phyloP scores from a whole-genome alignment of 2,888 invertebrate species.

The Sphaerophoria taeniata region DNA sequence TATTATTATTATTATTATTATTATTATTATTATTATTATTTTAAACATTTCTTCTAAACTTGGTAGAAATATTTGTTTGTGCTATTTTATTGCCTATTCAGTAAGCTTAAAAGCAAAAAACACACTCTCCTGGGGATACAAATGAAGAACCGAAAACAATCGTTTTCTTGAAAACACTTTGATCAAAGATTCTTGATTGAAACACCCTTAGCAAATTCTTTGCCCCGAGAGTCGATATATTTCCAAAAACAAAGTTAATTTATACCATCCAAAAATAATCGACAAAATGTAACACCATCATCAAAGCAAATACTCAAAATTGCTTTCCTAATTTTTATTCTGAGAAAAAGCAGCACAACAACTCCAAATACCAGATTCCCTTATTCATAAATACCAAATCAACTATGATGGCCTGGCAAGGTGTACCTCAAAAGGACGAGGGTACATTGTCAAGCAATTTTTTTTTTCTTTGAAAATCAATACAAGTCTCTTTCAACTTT shows the following conservation, averaged over 20 bases:
- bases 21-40: too few species aligned
- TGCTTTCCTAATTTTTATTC: neutral
- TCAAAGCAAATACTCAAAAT: neutral
- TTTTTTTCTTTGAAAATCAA: slow-evolving; percentile 5
- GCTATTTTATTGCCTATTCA: neutral
- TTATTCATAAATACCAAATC: neutral
- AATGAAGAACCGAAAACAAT: neutral
- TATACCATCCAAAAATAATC: neutral
- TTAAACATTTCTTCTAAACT: too few species aligned
- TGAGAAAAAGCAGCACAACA: neutral
- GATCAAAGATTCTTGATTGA: too few species aligned
- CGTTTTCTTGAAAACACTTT: too few species aligned
- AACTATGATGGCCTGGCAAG: neutral
- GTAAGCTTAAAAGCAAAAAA: neutral
- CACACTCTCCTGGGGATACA: neutral
- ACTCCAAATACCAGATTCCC: neutral
- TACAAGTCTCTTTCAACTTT: neutral
- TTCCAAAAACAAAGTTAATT: neutral
- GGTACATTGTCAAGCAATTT: neutral
- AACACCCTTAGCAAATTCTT: neutral
- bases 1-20: too few species aligned
- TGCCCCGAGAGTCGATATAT: neutral
- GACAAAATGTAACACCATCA: neutral
- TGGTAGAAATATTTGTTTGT: too few species aligned
- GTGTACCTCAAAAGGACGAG: neutral